A percentile compares a stretch with the other conserved stretches of the same genome.
phyloP scores from a whole-genome alignment of 2,797 vertebrate genomes.

The Fundulus diaphanus region DNA sequence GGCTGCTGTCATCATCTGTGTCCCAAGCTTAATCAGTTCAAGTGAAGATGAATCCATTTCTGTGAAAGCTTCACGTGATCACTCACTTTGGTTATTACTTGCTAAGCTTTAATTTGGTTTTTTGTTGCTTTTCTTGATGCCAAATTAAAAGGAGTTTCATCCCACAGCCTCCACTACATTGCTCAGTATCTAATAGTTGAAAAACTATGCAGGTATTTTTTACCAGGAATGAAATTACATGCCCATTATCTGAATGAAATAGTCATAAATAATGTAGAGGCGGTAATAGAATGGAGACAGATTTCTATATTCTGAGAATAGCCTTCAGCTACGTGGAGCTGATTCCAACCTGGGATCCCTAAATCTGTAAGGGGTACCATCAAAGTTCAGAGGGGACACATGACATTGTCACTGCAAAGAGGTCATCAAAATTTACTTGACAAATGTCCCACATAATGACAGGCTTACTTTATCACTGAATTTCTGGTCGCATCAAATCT shows the following conservation, averaged over 20 bases:
- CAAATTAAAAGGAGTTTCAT: slow-evolving; percentile 41
- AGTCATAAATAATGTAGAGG: slow-evolving; percentile 48
- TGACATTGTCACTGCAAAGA: not conserved
- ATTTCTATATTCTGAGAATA: slow-evolving; percentile 13
- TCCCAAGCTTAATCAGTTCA: slow-evolving; percentile 46
- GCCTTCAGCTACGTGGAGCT: slow-evolving; percentile 5
- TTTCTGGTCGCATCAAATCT: not conserved
- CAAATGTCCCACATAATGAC: not conserved
- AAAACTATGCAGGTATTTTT: slow-evolving; percentile 41
- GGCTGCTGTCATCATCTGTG: slow-evolving; percentile 40
- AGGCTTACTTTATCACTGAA: not conserved
- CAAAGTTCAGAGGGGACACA: not conserved
- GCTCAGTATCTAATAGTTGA: slow-evolving; percentile 35
- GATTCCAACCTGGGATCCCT: not conserved
- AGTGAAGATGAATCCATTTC: slow-evolving; percentile 50
- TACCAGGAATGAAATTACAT: slow-evolving; percentile 42
- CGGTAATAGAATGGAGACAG: slow-evolving; percentile 40
- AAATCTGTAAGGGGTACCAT: not conserved
- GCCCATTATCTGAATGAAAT: slow-evolving; percentile 45
- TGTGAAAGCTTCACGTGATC: slow-evolving; percentile 22
- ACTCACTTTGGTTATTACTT: slow-evolving; percentile 44
- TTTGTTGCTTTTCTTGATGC: slow-evolving; percentile 24
- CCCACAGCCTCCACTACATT: slow-evolving; percentile 24
- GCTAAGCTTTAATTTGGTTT: slow-evolving; percentile 25
- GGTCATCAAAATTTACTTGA: not conserved